Evolutionary conservation across 2,797 vertebrate species (phyloP).

Genomic region (Dendrocincla fuliginosa): DNA sequence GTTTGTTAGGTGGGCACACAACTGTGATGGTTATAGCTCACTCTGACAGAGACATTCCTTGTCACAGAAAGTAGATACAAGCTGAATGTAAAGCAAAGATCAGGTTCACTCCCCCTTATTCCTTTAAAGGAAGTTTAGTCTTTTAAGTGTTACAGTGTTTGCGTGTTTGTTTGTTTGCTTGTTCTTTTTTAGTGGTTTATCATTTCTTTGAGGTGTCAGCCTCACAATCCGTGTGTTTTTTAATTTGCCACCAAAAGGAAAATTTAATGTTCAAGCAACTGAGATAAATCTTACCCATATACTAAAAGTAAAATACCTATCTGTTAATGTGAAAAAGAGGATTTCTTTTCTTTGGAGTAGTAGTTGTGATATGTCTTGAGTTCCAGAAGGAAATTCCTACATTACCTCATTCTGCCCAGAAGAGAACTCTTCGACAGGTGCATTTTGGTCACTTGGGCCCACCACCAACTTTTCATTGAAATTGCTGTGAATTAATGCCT

Average conservation of each 20-base stretch:
- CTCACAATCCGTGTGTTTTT: neutral
- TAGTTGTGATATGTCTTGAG: neutral
- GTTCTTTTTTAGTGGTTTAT: neutral
- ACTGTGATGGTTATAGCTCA: neutral
- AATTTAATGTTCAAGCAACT: neutral
- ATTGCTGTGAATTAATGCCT: neutral
- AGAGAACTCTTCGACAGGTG: neutral
- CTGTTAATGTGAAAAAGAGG: neutral
- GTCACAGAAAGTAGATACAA: neutral
- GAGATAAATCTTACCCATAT: neutral
- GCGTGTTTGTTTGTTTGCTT: neutral
- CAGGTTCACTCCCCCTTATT: neutral
- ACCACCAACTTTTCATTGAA: neutral
- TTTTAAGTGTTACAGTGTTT: neutral
- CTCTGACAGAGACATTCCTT: neutral
- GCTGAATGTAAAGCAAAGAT: neutral
- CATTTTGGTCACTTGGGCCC: neutral
- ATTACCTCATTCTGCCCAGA: neutral
- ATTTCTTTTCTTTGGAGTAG: neutral
- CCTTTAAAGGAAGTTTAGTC: neutral
- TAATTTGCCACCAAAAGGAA: neutral
- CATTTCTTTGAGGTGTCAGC: neutral
- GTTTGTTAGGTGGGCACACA: neutral
- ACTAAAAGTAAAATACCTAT: neutral
- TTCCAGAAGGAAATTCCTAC: neutral